Base-by-base conservation (phyloP, 92 coral and sea anemone species). In the Porites rus region DNA sequence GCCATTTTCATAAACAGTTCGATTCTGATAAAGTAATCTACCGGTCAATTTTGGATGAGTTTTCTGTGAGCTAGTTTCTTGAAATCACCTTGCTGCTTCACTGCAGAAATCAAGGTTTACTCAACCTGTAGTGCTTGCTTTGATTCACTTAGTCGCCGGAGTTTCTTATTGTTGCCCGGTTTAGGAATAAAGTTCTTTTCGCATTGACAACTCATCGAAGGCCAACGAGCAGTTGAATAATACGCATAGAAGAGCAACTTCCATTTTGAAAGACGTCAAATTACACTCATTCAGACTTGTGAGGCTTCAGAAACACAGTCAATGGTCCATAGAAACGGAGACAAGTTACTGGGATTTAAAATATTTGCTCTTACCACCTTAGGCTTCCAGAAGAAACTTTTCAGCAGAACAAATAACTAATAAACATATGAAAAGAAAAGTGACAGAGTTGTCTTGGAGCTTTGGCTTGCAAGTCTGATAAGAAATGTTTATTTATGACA, bases 361-460 rank as follows among this genome's bases (percentile, higher is more conserved):
- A 59, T 69, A 51, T 72, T 70, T 81, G 68, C 69, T 70, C 56
- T 56, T 21, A 2, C 68, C 77, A 81, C 46, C 46, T 53, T 2
- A 38, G 21, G 28, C n/a, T 72, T 19, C 21, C 12, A 51, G 17
- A 11, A 76, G 51, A 31, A 72, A 20, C 22, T 22, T 70, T 17
- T 81, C 61, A 38, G 12, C 14, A 56, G 38, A 2, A 62, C 64
- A 81, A 81, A 81, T 21, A 81, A 14, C 69, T 69, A 20, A 81
- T 81, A 46, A 38, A 6, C 76, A 81, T 81, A 81, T 28, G 70
- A 81, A 69, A 79, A 43, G 86, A 38, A 69, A 71, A 3, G 24
- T 54, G 77, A 59, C 75, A n/a, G 14, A 7, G 69, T 56, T 70
- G 86, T 63, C 77, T 8, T 52, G 60, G 8, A 7, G 77, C 60